Conservation (phyloP, 1,140 invertebrate species). For the Euura saliciscinereae region DNA sequence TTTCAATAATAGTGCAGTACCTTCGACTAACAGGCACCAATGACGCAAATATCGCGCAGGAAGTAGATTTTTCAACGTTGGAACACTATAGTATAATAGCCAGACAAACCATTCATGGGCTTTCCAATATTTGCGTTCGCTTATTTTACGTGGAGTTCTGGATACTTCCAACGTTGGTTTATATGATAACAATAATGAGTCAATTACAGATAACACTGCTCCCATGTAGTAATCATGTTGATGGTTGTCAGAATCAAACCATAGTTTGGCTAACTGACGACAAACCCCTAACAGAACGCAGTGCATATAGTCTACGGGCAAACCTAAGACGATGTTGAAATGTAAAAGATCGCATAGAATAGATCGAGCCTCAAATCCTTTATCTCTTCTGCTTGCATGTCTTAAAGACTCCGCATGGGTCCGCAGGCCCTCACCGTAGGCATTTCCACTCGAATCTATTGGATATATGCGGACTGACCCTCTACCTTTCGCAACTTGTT, state of each 20-base stretch:
- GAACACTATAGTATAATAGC: slow-evolving; percentile 25
- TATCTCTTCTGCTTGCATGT: slow-evolving; percentile 11
- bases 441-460: slow-evolving; percentile 1
- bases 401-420: slow-evolving; percentile 15
- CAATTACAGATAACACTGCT: slow-evolving; percentile 11
- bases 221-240: slow-evolving; percentile 24
- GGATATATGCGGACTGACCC: slow-evolving; percentile 21
- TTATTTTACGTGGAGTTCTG: slow-evolving; percentile 23
- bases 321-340: slow-evolving; percentile 24
- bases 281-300: slow-evolving; percentile 27
- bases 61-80: slow-evolving; percentile 18
- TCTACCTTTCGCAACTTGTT: slow-evolving; percentile 19
- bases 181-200: slow-evolving; percentile 16
- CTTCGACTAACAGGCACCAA: slow-evolving; percentile 24
- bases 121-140: slow-evolving; percentile 30
- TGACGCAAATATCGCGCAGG: slow-evolving; percentile 20
- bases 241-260: slow-evolving; percentile 24
- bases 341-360: slow-evolving; percentile 20
- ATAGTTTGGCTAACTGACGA: slow-evolving; percentile 23
- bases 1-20: slow-evolving; percentile 16
- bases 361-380: slow-evolving; percentile 20
- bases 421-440: slow-evolving; percentile 15
- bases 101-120: slow-evolving; percentile 32
- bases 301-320: slow-evolving; percentile 33
- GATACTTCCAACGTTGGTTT: slow-evolving; percentile 25